Evolutionary conservation across 2,888 invertebrate genomes (phyloP).

Genomic region (Halocaridina rubra): DNA sequence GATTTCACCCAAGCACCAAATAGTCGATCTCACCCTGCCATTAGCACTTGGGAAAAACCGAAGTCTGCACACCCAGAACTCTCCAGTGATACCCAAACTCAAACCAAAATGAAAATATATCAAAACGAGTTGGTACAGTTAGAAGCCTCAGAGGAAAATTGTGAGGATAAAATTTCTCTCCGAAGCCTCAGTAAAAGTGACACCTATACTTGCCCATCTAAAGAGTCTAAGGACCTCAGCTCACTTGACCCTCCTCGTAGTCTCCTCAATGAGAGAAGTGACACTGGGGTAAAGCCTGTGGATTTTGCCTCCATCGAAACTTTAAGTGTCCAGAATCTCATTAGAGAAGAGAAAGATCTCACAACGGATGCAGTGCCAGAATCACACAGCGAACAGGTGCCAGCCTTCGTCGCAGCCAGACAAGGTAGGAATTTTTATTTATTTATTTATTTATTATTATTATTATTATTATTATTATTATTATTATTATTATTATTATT

Average conservation of each 20-base stretch:
- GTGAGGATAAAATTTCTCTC: no score
- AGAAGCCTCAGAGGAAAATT: no score
- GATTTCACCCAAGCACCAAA: conserved; percentile 22
- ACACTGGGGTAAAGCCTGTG: not conserved
- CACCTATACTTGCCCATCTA: no score
- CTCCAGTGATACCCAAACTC: not conserved
- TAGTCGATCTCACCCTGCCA: not conserved
- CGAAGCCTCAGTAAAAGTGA: no score
- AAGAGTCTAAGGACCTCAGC: no score
- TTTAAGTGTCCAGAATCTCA: not conserved
- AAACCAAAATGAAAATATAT: no score
- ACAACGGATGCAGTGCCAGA: not conserved
- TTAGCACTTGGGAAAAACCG: not conserved
- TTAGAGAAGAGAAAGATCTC: not conserved
- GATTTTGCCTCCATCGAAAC: not conserved
- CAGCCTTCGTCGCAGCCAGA: not conserved
- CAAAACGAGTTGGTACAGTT: no score
- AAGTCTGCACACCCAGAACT: not conserved
- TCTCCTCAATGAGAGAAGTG: no score
- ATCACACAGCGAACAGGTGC: not conserved
- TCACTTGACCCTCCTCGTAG: not conserved
- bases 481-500: no score
- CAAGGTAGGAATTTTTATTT: not conserved
- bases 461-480: no score
- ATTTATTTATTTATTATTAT: not conserved